These are phyloP conservation scores for Brenthis ino DNA, from an alignment of 2,888 invertebrate species.

Conservation along the genomic window DNA sequence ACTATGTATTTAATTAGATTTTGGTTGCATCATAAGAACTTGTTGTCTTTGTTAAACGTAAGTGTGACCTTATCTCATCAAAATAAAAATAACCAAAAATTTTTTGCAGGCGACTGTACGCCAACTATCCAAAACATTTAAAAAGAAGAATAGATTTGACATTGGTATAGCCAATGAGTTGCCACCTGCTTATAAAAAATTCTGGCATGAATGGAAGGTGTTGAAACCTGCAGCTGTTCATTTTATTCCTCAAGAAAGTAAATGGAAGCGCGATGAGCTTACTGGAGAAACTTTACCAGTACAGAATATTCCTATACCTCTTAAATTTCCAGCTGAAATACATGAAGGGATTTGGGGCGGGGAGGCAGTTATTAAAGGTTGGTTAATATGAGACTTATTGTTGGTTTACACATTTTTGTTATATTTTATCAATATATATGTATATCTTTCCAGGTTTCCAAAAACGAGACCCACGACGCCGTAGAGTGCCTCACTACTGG, in stretches of 20 bases:
- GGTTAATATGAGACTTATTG: background rate
- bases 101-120: conserved; percentile 71
- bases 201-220: conserved; percentile 92
- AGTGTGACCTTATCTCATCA: conserved; percentile 46
- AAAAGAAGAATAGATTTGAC: conserved; percentile 81
- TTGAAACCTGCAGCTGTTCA: conserved; percentile 84
- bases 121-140: conserved; percentile 75
- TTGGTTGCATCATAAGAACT: conserved; percentile 49
- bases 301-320: conserved; percentile 89
- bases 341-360: conserved; percentile 97
- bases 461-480: conserved; percentile 81
- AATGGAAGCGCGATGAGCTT: conserved; percentile 87
- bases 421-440: no score
- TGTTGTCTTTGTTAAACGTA: conserved; percentile 34
- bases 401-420: no score
- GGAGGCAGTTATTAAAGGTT: conserved; percentile 93
- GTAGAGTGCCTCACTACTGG: conserved; percentile 93
- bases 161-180: conserved; percentile 86
- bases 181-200: conserved; percentile 92
- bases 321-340: conserved; percentile 90
- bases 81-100: conserved; percentile 9
- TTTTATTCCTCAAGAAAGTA: conserved; percentile 88
- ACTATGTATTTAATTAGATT: conserved; percentile 12
- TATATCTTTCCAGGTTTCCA: conserved; percentile 81
- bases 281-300: conserved; percentile 88